These are phyloP conservation scores for Dicerorhinus sumatrensis DNA, from an alignment of 2,113 vertebrate genomes.

Conservation along the genomic window DNA sequence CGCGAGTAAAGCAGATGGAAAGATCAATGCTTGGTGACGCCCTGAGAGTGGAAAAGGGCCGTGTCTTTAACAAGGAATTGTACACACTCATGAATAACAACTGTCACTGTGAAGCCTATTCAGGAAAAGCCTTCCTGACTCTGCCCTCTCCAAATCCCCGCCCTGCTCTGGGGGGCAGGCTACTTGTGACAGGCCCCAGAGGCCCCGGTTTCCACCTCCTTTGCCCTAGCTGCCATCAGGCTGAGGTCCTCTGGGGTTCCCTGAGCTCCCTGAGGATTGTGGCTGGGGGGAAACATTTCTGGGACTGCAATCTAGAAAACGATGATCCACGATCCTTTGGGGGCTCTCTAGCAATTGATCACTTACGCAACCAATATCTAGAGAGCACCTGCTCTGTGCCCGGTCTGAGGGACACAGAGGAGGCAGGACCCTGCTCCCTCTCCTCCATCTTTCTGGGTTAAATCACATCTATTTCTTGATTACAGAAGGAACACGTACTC, in stretches of 20 bases:
- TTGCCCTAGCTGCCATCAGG: background rate
- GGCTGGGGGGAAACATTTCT: background rate
- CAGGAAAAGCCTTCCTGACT: background rate
- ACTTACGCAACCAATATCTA: rapidly evolving
- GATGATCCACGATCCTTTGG: rapidly evolving
- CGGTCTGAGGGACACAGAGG: background rate
- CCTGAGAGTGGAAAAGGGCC: background rate
- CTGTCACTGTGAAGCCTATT: background rate
- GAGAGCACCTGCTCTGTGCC: no score
- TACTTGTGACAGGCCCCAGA: background rate
- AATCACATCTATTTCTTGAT: background rate
- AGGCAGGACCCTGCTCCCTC: rapidly evolving
- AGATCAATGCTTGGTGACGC: background rate
- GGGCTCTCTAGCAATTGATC: background rate
- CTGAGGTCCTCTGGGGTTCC: background rate
- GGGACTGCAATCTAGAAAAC: background rate
- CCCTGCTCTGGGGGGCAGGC: background rate
- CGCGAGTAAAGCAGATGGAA: background rate
- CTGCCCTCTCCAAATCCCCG: background rate
- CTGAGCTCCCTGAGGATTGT: background rate
- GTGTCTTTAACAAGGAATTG: background rate
- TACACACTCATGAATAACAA: background rate
- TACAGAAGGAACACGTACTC: background rate
- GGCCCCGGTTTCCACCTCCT: background rate
- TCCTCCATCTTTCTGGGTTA: no score